Evolutionary conservation across 2,113 vertebrate genomes (phyloP), one percentile per base, ranked within the genome.

Genomic region (Orycteropus afer): DNA sequence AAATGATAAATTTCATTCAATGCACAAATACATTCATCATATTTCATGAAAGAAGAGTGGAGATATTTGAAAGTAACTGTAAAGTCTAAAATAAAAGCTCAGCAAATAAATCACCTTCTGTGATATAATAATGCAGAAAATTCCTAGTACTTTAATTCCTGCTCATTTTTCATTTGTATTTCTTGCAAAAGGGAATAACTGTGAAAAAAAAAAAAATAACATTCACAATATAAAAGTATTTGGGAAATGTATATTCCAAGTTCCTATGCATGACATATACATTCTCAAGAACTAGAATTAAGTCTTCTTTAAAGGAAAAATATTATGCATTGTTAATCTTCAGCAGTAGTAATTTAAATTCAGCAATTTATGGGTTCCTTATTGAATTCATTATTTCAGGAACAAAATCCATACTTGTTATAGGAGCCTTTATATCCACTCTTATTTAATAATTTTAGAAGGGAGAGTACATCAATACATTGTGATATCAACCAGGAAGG

Each of bases 391-490:
- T 97, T 97, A 96, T 97, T 97, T 89, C 82, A 53, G 91, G 89
- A 97, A 89, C 61, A 97, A 97, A 96, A 95, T 96, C 95, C 67
- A 95, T 98, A 89, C 47, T 94, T 96, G 81, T 94, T 96, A 93
- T 86, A 95, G 14, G 65, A 97, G 93, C n/a, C 79, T 88, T 89
- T 96, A 14, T 80, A 91, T 81, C 14, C 5, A 91, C 7, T 94
- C 57, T 74, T 92, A 93, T 69, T 95, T 83, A 86, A 96, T 92
- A 61, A 85, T 85, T 97, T 96, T 96, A 93, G 95, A 97, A 96
- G 67, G 23, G 25, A 55, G 12, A 96, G 1, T 15, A 29, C 14
- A 88, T 90, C 90, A 94, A 34, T 96, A 86, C 15, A 55, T 17
- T 86, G 29, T 86, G 55, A 47, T 88, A 91, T 69, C 47, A 95